These are phyloP conservation scores for Psilopsiagon aurifrons DNA, from an alignment of 2,113 vertebrate genomes.

Conservation along the genomic window DNA sequence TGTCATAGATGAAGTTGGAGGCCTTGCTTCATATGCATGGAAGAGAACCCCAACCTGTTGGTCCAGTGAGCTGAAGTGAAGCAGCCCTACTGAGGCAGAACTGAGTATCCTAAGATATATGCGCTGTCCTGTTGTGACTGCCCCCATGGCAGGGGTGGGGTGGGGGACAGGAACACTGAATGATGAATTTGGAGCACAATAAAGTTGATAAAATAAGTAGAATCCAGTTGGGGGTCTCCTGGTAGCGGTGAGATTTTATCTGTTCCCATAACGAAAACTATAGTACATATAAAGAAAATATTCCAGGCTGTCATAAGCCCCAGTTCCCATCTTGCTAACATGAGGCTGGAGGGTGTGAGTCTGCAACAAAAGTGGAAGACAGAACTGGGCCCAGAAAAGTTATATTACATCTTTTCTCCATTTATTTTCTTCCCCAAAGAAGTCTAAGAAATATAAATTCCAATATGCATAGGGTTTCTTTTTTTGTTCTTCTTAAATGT, in stretches of 20 bases:
- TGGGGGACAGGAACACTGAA: not conserved
- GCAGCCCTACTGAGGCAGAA: not conserved
- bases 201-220: not conserved
- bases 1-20: not conserved
- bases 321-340: not conserved
- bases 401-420: not conserved
- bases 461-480: not conserved
- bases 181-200: not conserved
- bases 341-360: not conserved
- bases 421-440: slow-evolving; percentile 7
- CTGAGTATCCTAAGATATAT: not conserved
- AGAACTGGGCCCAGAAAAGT: not conserved
- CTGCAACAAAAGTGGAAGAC: not conserved
- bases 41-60: not conserved
- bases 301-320: not conserved
- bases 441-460: not conserved
- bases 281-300: not conserved
- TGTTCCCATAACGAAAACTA: not conserved
- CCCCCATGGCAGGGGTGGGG: not conserved
- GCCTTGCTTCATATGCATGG: not conserved
- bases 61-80: slow-evolving; percentile 4
- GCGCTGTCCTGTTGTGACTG: not conserved
- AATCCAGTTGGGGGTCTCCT: not conserved
- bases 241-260: not conserved
- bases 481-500: not conserved